These are phyloP conservation scores for Leptodirus hochenwartii DNA, from an alignment of 2,888 invertebrate species.

Conservation along the genomic window DNA sequence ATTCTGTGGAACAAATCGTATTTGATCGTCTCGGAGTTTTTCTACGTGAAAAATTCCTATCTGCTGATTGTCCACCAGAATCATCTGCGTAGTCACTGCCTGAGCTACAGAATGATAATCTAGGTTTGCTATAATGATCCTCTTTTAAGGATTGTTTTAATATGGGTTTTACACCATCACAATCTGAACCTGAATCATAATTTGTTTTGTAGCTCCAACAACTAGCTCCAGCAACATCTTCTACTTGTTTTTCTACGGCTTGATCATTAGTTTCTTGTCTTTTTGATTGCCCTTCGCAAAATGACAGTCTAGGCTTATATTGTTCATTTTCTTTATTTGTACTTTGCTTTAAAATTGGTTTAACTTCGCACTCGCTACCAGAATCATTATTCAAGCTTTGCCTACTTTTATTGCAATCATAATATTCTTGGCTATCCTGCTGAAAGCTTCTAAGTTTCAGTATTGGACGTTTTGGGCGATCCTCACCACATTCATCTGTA, in stretches of 20 bases:
- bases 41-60: conserved; percentile 2
- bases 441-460: conserved; percentile 44
- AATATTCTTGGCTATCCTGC: conserved; percentile 12
- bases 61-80: neutral
- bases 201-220: too few relatives aligned
- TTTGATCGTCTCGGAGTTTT: conserved; percentile 3
- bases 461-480: conserved; percentile 56
- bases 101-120: too few relatives aligned
- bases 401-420: conserved; percentile 4
- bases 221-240: too few relatives aligned
- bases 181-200: too few relatives aligned
- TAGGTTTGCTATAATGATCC: too few relatives aligned
- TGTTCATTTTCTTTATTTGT: conserved; percentile 43
- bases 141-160: too few relatives aligned
- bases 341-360: conserved; percentile 44
- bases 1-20: conserved; percentile 2
- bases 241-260: neutral
- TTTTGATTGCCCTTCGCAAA: conserved; percentile 32
- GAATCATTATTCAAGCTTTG: conserved; percentile 13
- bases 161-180: too few relatives aligned
- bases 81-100: too few relatives aligned
- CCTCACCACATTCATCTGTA: conserved; percentile 50
- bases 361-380: conserved; percentile 33
- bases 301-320: conserved; percentile 43
- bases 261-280: conserved; percentile 14